A percentile compares a stretch with the other conserved stretches of the same genome.
Evolutionary conservation across 1,140 invertebrate species (phyloP).

Genomic region (Lordiphosa collinella): DNA sequence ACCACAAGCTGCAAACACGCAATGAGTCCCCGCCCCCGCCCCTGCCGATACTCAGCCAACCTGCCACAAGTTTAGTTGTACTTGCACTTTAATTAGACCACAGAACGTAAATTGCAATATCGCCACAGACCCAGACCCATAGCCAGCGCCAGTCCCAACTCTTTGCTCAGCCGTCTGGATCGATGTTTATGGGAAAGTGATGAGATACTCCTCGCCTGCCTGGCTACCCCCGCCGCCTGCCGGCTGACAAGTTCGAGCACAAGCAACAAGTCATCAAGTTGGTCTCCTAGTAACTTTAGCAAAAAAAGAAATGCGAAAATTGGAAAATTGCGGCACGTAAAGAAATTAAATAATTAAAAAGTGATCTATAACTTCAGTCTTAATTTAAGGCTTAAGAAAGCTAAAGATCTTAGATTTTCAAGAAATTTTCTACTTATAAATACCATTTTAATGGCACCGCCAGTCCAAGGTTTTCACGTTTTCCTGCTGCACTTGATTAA

Average conservation of each 20-base stretch:
- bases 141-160: not conserved
- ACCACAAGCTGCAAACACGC: constrained; percentile 61
- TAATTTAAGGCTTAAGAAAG: no score
- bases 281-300: no score
- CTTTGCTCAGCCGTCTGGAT: constrained; percentile 5
- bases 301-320: no score
- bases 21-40: constrained; percentile 21
- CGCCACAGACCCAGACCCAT: constrained; percentile 20
- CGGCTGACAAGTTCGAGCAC: constrained; percentile 29
- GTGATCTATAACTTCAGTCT: no score
- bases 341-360: no score
- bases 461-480: not conserved
- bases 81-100: constrained; percentile 75
- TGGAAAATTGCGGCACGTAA: no score
- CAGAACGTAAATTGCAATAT: constrained; percentile 78
- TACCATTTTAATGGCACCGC: no score
- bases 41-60: constrained; percentile 1
- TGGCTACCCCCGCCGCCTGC: constrained; percentile 7
- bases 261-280: constrained; percentile 74
- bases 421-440: no score
- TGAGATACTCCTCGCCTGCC: constrained; percentile 49
- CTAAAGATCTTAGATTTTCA: no score
- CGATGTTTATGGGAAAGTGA: constrained; percentile 72
- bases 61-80: constrained; percentile 66
- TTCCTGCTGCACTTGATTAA: constrained; percentile 55